phyloP scores from a whole-genome alignment of 2,797 vertebrate species.

The Pagetopsis macropterus region DNA sequence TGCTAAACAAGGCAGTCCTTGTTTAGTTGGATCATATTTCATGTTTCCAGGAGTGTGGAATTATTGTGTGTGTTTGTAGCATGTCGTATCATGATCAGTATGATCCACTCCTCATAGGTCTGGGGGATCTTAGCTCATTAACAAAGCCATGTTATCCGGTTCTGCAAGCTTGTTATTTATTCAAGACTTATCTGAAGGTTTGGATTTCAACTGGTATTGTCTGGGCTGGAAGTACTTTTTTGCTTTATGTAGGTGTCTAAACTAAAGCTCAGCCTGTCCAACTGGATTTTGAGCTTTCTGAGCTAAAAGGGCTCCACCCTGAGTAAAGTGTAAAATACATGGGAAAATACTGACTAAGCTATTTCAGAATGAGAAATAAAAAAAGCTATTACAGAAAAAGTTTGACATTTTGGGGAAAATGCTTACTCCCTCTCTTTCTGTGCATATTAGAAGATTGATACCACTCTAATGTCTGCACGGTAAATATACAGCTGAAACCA shows the following conservation, averaged over 20 bases:
- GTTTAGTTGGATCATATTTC: slow-evolving; percentile 61
- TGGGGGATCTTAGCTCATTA: slow-evolving; percentile 46
- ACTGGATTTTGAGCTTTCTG: slow-evolving; percentile 67
- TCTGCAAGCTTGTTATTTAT: slow-evolving; percentile 72
- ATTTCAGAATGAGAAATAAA: slow-evolving; percentile 31
- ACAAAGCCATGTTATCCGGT: slow-evolving; percentile 75
- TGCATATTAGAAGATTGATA: background rate
- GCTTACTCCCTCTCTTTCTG: background rate
- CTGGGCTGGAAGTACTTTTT: slow-evolving; percentile 63
- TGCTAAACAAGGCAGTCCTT: slow-evolving; percentile 61
- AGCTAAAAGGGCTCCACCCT: slow-evolving; percentile 57
- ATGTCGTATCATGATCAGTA: slow-evolving; percentile 70
- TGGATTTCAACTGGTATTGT: slow-evolving; percentile 75
- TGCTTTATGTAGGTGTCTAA: slow-evolving; percentile 51
- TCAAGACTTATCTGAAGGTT: slow-evolving; percentile 73
- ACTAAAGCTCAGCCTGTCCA: slow-evolving; percentile 67
- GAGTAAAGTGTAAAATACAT: slow-evolving; percentile 40
- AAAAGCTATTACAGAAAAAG: slow-evolving; percentile 6
- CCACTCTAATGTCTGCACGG: background rate
- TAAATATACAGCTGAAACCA: background rate
- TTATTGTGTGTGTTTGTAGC: slow-evolving; percentile 59
- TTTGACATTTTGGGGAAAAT: slow-evolving; percentile 10
- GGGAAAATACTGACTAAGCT: slow-evolving; percentile 45
- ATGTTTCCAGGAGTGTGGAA: slow-evolving; percentile 64
- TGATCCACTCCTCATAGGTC: slow-evolving; percentile 62